A percentile compares a stretch with the other conserved stretches of the same genome.
Conservation (phyloP, 1,140 invertebrate species). For the Tetramorium parvispinum region DNA sequence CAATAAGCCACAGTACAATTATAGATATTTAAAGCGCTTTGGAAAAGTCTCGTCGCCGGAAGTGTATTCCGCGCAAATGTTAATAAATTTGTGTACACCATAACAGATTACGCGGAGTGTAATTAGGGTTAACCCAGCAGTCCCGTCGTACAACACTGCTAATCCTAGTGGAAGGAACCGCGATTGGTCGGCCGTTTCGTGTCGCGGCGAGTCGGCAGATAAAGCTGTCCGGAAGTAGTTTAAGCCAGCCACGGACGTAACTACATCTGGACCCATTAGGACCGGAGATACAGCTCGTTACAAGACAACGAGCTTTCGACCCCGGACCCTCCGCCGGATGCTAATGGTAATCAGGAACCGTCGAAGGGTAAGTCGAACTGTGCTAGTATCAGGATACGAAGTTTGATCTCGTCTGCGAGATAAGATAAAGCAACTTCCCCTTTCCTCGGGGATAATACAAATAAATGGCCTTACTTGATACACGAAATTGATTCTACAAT, state of each 20-base stretch:
- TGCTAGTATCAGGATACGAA: slow-evolving; percentile 1
- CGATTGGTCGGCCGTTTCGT: slow-evolving; percentile 67
- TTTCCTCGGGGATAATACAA: slow-evolving; percentile 17
- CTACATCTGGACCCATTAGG: slow-evolving; percentile 75
- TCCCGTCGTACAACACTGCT: slow-evolving; percentile 70
- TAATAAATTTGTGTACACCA: slow-evolving; percentile 32
- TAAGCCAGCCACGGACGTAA: slow-evolving; percentile 69
- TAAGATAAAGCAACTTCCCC: slow-evolving; percentile 38
- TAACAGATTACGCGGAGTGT: slow-evolving; percentile 49
- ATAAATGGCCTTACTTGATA: not conserved
- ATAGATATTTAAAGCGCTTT: not conserved
- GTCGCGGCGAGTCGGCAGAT: slow-evolving; percentile 71
- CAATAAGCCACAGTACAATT: slow-evolving; percentile 8
- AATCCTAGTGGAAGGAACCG: slow-evolving; percentile 64
- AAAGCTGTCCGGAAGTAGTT: slow-evolving; percentile 76
- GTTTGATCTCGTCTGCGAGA: slow-evolving; percentile 46
- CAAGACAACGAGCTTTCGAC: slow-evolving; percentile 60
- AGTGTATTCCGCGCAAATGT: not conserved
- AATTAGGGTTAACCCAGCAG: slow-evolving; percentile 62
- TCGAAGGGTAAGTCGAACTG: slow-evolving; percentile 5
- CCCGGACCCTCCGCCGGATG: not conserved
- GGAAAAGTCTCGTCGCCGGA: not conserved
- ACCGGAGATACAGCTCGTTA: slow-evolving; percentile 65
- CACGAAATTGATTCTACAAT: not conserved
- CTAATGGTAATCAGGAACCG: slow-evolving; percentile 64